A percentile compares a stretch with the other conserved stretches of the same genome.
phyloP scores from a whole-genome alignment of 2,797 vertebrate species.

The Sebastes paucispinis region DNA sequence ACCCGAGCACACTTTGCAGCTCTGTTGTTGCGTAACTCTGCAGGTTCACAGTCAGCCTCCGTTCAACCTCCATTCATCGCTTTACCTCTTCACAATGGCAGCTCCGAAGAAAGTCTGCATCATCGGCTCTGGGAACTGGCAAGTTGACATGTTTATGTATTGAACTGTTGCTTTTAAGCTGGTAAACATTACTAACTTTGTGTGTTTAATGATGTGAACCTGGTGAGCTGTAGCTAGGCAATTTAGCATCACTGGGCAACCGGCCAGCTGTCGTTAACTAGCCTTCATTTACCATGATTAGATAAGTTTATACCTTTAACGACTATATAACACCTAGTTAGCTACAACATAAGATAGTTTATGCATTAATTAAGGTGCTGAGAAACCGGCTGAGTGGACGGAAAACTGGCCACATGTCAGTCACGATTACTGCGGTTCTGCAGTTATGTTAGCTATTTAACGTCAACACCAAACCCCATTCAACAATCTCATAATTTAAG shows the following conservation, averaged over 20 bases:
- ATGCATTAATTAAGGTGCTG: background rate
- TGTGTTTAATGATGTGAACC: background rate
- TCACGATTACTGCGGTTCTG: background rate
- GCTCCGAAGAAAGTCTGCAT: conserved; percentile 89
- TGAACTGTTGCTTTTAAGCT: background rate
- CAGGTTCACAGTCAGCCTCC: conserved; percentile 4
- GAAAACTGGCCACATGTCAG: conserved; percentile 20
- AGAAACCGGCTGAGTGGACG: background rate
- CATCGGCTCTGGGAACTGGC: conserved; percentile 96
- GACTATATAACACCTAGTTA: background rate
- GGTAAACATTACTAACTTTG: background rate
- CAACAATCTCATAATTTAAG: too few relatives aligned
- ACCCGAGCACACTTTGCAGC: background rate
- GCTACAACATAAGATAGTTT: background rate
- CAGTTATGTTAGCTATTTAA: background rate
- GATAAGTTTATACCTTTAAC: background rate
- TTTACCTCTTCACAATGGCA: conserved; percentile 68
- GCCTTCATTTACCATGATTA: too few relatives aligned
- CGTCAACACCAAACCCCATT: background rate
- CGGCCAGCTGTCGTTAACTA: conserved; percentile 22
- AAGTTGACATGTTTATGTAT: conserved; percentile 45
- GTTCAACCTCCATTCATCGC: background rate
- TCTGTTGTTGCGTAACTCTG: conserved; percentile 61
- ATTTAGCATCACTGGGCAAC: conserved; percentile 27
- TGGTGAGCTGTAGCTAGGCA: conserved; percentile 13